Conservation (phyloP, 2,113 vertebrate species). For the Hemicordylus capensis region DNA sequence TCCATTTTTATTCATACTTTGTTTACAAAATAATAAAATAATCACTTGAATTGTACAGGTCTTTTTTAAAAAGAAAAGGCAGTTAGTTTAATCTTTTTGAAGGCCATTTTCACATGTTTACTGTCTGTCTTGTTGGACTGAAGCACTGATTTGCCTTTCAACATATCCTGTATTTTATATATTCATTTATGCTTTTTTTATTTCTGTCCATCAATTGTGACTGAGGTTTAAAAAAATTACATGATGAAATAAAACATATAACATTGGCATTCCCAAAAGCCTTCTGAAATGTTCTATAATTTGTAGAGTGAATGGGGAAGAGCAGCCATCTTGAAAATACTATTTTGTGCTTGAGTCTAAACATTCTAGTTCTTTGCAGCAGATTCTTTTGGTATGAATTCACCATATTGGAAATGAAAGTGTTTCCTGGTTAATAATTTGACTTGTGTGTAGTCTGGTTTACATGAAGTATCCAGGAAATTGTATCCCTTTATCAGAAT, state of each 20-base stretch:
- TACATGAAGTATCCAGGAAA: neutral
- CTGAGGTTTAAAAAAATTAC: conserved; percentile 77
- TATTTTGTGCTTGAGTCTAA: neutral
- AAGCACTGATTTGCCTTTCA: conserved; percentile 81
- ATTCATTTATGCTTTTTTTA: conserved; percentile 79
- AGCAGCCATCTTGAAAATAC: neutral
- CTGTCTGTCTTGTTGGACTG: conserved; percentile 68
- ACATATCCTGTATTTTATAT: conserved; percentile 77
- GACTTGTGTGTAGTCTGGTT: neutral
- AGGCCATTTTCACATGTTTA: conserved; percentile 67
- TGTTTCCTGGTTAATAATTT: neutral
- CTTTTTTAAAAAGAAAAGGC: conserved; percentile 55
- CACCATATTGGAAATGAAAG: neutral
- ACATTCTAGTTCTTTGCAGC: neutral
- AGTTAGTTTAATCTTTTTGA: conserved; percentile 54
- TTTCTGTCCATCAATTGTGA: conserved; percentile 80
- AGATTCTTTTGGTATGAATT: neutral
- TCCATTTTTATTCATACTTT: conserved; percentile 77
- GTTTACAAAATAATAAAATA: conserved; percentile 81
- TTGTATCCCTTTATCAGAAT: neutral
- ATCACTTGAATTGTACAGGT: conserved; percentile 78
- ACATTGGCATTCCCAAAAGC: conserved; percentile 74
- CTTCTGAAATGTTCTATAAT: conserved; percentile 46
- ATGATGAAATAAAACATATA: conserved; percentile 85
- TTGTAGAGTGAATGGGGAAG: conserved; percentile 4